Evolutionary conservation across 2,888 invertebrate species (phyloP), one percentile per base, ranked within the genome.

Genomic region (Ptilodon capucinus): DNA sequence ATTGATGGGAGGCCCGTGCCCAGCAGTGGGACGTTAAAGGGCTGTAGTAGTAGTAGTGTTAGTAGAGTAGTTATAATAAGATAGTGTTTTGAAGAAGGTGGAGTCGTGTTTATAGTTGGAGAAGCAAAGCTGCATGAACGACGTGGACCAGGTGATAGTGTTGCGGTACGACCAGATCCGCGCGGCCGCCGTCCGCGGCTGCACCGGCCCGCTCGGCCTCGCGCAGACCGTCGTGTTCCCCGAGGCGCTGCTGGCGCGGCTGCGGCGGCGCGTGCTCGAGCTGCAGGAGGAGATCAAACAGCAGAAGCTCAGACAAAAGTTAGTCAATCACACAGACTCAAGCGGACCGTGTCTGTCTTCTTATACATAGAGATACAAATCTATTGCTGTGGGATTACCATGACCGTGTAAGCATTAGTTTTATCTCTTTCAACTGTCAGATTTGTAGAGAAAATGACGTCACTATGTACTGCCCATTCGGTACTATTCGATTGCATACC

Each of bases 51-150:
- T n/a, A n/a, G n/a, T n/a, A n/a, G n/a, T n/a, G n/a, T n/a, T n/a
- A n/a, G n/a, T n/a, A n/a, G n/a, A n/a, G n/a, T n/a, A n/a, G n/a
- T n/a, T n/a, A n/a, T n/a, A n/a, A n/a, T n/a, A 13, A 30, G 13
- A 30, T n/a, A 13, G 30, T 30, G n/a, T 8, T 28, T 28, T 28
- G 4, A 28, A 28, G 2, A 25, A 7, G 2, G 41, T 30, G 16
- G 6, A 6, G 18, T 11, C 6, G 7, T 35, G 38, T 46, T 70
- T 81, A 13, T 65, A 96, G 95, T 88, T 92, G 68, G 93, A 94
- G 76, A 94, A 95, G 79, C 97, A 97, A 79, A 92, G 91, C 51
- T 92, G 94, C 73, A 81, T 98, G 72, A 97, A 97, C 71, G 94
- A 96, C 46, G 93, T 97, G 2, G 93, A 95, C 42, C 92, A 93